Evolutionary conservation across 2,797 vertebrate species (phyloP).

Genomic region (Micropoecilia bifurca): DNA sequence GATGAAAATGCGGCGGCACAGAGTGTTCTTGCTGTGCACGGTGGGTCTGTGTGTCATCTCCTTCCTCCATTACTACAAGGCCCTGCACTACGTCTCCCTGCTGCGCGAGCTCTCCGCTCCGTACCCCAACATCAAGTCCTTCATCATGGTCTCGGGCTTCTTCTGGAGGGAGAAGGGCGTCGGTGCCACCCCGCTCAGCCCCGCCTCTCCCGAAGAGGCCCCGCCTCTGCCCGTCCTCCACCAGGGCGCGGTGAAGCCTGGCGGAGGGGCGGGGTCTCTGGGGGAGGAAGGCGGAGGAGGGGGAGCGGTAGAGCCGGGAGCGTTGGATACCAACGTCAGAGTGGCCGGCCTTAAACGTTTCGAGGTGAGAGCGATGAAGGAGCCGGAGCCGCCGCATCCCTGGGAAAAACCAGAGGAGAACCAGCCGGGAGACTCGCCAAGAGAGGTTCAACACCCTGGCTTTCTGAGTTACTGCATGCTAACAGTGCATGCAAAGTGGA

Average conservation of each 20-base stretch:
- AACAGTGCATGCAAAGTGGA: background rate
- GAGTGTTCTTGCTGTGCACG: slow-evolving; percentile 98
- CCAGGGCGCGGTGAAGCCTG: slow-evolving; percentile 74
- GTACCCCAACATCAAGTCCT: slow-evolving; percentile 96
- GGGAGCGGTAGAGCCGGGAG: slow-evolving; percentile 17
- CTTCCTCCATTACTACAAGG: slow-evolving; percentile 99
- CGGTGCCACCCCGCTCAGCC: slow-evolving; percentile 84
- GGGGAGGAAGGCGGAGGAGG: slow-evolving; percentile 26
- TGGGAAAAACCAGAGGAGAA: slow-evolving; percentile 77
- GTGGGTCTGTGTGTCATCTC: slow-evolving; percentile 99
- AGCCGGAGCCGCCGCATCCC: slow-evolving; percentile 67
- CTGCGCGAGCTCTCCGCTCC: slow-evolving; percentile 94
- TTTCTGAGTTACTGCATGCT: background rate
- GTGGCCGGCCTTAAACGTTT: slow-evolving; percentile 16
- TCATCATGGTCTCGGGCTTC: slow-evolving; percentile 88
- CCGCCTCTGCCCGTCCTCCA: slow-evolving; percentile 78
- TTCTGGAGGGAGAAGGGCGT: slow-evolving; percentile 91
- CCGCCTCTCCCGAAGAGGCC: slow-evolving; percentile 85
- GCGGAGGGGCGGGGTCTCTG: background rate
- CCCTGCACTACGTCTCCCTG: slow-evolving; percentile 96
- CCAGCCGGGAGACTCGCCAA: slow-evolving; percentile 34
- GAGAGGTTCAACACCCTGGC: slow-evolving; percentile 53
- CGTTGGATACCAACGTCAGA: slow-evolving; percentile 6
- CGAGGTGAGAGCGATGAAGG: slow-evolving; percentile 51
- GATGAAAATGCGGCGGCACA: slow-evolving; percentile 99